Base-by-base conservation (phyloP, 1,140 invertebrate genomes). In the Cydia fagiglandana region DNA sequence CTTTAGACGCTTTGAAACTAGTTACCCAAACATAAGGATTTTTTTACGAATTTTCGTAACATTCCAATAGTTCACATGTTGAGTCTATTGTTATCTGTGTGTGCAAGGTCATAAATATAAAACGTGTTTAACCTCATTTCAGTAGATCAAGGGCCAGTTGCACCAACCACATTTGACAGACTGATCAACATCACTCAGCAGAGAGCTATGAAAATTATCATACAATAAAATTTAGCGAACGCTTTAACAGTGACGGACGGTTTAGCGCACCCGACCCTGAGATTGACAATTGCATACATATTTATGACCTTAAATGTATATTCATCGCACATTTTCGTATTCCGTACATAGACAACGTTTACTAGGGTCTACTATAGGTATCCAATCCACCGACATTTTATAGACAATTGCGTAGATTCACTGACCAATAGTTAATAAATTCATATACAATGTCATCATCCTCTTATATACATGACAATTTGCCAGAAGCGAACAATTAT, bases 331-430 rank as follows among this genome's bases (percentile, higher is more conserved):
- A 13, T 53, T 10, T 12, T 45, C 41, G 13, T 30, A 30, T 30
- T 30, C 0, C 2, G 4, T 4, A 34, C 50, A 53, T 53, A 17
- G n/a, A 53, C 50, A 53, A 53, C 41, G 41, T 45, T 45, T 5
- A 45, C 41, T 15, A 53, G 50, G 50, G 56, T 61, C 56, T 20
- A 53, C 45, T 56, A 20, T 5, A 12, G 6, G 20, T 61, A 24
- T 61, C n/a, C 56, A 61, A 24, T 61, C n/a, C 56, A 61, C 56
- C 56, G 56, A 61, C 56, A 61, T 61, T 61, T 12, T 61, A 56
- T 12, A 20, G 15, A 12, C 9, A 61, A 24, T 56, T 56, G 53
- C 53, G 53, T 56, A 56, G 53, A 56, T 61, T 61, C 56, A 61
- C 56, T 61, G 56, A 61, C 56, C 56, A 24, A 61, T 61, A 61